Percentiles rank a stretch among this genome's conserved stretches.
Evolutionary conservation across 2,888 invertebrate species (phyloP).

Genomic region (Ophion slaviceki): DNA sequence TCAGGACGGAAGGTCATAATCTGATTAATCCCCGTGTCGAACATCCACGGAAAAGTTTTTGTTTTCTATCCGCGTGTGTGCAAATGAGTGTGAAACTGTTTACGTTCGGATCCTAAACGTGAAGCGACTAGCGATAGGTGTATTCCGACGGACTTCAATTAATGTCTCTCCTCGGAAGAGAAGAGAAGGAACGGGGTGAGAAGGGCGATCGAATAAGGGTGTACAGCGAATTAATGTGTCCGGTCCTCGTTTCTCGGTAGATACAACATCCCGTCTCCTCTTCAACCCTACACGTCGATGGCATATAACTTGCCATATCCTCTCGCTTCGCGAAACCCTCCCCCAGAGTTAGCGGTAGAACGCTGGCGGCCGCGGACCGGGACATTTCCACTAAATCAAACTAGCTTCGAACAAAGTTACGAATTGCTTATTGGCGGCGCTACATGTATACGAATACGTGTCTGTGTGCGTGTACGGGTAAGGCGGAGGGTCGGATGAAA

Average conservation of each 20-base stretch:
- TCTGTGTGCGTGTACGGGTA: constrained; percentile 10
- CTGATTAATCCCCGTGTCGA: background rate
- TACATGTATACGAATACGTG: constrained; percentile 31
- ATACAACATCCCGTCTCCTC: background rate
- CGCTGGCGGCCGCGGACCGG: constrained; percentile 34
- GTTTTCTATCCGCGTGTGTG: background rate
- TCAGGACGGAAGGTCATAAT: no score
- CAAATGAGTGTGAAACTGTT: constrained; percentile 17
- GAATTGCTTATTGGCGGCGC: constrained; percentile 71
- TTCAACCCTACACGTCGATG: constrained; percentile 1
- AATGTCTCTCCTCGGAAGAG: constrained; percentile 41
- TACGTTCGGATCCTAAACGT: constrained; percentile 37
- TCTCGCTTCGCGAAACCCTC: constrained; percentile 21
- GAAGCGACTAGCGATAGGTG: constrained; percentile 42
- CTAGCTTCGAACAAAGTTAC: constrained; percentile 73
- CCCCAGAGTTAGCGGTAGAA: constrained; percentile 41
- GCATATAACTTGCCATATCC: constrained; percentile 33
- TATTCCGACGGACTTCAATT: constrained; percentile 56
- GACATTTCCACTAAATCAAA: constrained; percentile 73
- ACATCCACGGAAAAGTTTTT: background rate
- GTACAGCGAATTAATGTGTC: constrained; percentile 60
- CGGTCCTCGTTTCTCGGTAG: constrained; percentile 47
- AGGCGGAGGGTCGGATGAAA: constrained; percentile 50
- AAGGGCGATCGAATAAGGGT: background rate
- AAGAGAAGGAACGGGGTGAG: background rate